Evolutionary conservation across 2,113 vertebrate genomes (phyloP).

Genomic region (Anhinga anhinga): DNA sequence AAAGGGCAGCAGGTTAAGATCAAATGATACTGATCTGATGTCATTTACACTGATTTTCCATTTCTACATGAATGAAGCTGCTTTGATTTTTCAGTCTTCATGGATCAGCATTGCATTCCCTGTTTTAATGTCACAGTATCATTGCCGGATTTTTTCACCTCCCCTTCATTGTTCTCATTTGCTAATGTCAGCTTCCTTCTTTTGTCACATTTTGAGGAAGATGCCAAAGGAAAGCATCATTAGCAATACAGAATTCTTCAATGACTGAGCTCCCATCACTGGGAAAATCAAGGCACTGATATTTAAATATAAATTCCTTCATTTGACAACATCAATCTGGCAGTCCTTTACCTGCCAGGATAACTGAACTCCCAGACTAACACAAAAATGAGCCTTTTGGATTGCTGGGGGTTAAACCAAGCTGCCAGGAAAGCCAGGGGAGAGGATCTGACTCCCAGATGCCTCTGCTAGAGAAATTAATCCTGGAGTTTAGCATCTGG

Average conservation of each 20-base stretch:
- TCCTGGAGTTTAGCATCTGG: slow-evolving; percentile 80
- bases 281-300: slow-evolving; percentile 19
- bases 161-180: neutral
- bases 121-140: neutral
- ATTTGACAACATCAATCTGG: slow-evolving; percentile 28
- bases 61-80: neutral
- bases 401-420: slow-evolving; percentile 58
- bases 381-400: slow-evolving; percentile 39
- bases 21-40: neutral
- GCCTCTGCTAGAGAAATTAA: slow-evolving; percentile 74
- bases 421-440: slow-evolving; percentile 45
- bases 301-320: slow-evolving; percentile 51
- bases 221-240: neutral
- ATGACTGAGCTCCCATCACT: neutral
- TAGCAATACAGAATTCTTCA: neutral
- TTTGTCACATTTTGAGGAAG: neutral
- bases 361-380: slow-evolving; percentile 33
- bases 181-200: neutral
- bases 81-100: neutral
- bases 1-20: neutral
- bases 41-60: neutral
- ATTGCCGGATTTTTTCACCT: neutral
- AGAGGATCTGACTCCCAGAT: slow-evolving; percentile 68
- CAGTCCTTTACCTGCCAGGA: slow-evolving; percentile 34
- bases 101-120: neutral